Percentiles rank a stretch among this genome's conserved stretches.
Evolutionary conservation across 2,797 vertebrate species (phyloP).

Genomic region (Decapterus maruadsi): DNA sequence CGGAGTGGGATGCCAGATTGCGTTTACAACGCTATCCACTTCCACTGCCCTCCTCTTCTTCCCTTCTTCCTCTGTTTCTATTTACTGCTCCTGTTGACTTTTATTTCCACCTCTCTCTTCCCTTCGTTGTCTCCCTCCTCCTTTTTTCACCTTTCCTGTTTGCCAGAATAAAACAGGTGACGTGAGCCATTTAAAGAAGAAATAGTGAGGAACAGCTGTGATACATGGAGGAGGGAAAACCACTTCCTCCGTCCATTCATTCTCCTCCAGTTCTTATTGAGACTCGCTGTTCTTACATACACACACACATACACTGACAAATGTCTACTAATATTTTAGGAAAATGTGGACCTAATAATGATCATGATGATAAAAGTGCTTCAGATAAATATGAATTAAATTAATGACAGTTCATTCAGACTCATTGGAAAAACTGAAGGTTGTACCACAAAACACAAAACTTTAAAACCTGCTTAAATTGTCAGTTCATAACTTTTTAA

Average conservation of each 20-base stretch:
- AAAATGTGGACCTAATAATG: neutral
- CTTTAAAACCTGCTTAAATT: too few relatives aligned
- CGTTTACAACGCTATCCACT: conserved; percentile 64
- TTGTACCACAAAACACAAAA: neutral
- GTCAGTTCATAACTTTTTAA: neutral
- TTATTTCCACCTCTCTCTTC: conserved; percentile 24
- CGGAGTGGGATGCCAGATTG: conserved; percentile 56
- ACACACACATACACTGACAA: neutral
- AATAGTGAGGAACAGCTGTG: conserved; percentile 1
- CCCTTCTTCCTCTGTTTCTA: conserved; percentile 47
- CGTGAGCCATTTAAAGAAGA: conserved; percentile 9
- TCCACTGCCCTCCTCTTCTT: conserved; percentile 48
- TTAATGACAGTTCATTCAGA: neutral
- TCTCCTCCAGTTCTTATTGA: neutral
- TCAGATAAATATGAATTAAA: neutral
- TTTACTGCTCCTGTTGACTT: conserved; percentile 45
- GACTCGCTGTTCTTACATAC: neutral
- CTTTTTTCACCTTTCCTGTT: neutral
- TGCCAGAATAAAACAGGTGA: conserved; percentile 14
- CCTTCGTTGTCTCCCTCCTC: neutral
- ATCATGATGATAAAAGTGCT: neutral
- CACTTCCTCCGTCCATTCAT: neutral
- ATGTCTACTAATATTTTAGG: neutral
- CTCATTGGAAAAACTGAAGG: neutral
- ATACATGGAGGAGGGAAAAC: conserved; percentile 6